phyloP scores from a whole-genome alignment of 2,888 invertebrate species.

The Mythimna ferrago region DNA sequence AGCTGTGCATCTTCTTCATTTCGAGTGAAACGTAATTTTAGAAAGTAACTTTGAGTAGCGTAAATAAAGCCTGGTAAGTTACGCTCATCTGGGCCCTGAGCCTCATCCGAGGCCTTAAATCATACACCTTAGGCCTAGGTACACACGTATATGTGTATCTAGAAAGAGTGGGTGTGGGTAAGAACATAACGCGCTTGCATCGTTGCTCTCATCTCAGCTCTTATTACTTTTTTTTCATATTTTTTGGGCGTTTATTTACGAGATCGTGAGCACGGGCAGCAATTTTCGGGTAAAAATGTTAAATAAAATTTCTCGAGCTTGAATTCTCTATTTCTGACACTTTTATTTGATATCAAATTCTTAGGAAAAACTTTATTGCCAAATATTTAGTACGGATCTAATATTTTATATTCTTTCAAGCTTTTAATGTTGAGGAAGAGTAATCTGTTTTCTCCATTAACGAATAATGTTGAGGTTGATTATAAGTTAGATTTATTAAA shows the following conservation, averaged over 20 bases:
- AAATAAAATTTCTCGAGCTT: constrained; percentile 45
- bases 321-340: constrained; percentile 44
- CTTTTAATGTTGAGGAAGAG: not conserved
- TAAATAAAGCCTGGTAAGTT: constrained; percentile 12
- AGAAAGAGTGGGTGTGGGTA: not conserved
- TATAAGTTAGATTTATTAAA: no score
- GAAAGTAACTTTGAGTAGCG: constrained; percentile 7
- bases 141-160: not conserved
- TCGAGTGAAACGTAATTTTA: constrained; percentile 20
- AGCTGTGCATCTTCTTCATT: not conserved
- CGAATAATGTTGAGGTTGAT: not conserved
- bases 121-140: constrained; percentile 4
- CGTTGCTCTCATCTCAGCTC: constrained; percentile 46
- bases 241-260: constrained; percentile 48
- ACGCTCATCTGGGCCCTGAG: not conserved
- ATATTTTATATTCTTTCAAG: constrained; percentile 27
- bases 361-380: constrained; percentile 27
- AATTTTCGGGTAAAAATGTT: constrained; percentile 49
- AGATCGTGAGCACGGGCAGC: constrained; percentile 33
- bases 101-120: constrained; percentile 2
- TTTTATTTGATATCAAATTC: constrained; percentile 46
- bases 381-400: constrained; percentile 41
- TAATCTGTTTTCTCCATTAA: not conserved
- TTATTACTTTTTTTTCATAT: constrained; percentile 50
- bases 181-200: constrained; percentile 27